These are phyloP conservation scores for Pogonocichla stellata DNA, from an alignment of 2,113 vertebrate species.

Conservation along the genomic window DNA sequence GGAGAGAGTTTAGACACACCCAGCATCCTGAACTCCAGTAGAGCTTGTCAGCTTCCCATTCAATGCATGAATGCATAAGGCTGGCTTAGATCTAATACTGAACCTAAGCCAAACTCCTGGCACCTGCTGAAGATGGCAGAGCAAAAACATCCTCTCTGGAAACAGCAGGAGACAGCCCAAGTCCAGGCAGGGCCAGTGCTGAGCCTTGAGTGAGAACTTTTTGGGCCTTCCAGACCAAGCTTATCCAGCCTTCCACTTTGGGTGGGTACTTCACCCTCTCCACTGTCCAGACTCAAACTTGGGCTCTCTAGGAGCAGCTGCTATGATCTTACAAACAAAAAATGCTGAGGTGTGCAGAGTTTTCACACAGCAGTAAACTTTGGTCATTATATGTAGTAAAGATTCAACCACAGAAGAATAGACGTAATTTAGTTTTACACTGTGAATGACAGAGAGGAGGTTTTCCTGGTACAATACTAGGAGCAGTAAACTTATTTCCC, in stretches of 20 bases:
- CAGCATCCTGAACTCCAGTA: background rate
- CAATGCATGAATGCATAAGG: background rate
- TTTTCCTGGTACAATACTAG: background rate
- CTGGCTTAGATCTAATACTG: background rate
- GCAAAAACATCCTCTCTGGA: background rate
- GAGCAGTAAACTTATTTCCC: background rate
- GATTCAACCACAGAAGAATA: background rate
- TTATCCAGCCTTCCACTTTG: rapidly evolving
- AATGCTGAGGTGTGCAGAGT: background rate
- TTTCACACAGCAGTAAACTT: background rate
- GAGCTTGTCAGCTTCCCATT: background rate
- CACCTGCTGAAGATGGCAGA: background rate
- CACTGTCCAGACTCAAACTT: background rate
- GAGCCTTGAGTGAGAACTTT: background rate
- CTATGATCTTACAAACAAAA: background rate
- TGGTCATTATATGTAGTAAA: background rate
- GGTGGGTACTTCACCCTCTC: background rate
- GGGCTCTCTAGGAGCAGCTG: background rate
- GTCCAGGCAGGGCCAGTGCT: background rate
- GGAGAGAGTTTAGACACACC: background rate
- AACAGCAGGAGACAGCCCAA: background rate
- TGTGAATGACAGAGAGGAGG: background rate
- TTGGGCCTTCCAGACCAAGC: background rate
- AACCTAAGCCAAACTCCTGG: background rate
- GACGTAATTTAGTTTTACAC: background rate